phyloP scores from a whole-genome alignment of 1,140 invertebrate species.

The Euborellia annulipes region DNA sequence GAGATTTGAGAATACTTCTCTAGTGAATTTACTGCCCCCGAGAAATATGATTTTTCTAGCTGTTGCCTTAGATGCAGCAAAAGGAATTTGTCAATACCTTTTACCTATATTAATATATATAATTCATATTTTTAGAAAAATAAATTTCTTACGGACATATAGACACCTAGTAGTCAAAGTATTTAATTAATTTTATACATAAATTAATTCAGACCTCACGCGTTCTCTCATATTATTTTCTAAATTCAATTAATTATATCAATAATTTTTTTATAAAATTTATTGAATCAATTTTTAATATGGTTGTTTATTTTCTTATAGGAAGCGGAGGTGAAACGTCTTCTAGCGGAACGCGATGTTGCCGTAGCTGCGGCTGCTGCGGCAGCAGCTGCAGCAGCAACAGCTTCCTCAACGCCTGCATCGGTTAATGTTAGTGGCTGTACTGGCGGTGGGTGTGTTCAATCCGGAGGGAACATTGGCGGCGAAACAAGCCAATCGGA shows the following conservation, averaged over 20 bases:
- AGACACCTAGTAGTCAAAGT: too few relatives aligned
- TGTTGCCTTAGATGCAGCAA: too few relatives aligned
- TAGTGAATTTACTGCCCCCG: too few relatives aligned
- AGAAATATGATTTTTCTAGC: too few relatives aligned
- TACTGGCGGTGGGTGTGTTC: conserved; percentile 23
- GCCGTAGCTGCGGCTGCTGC: background rate
- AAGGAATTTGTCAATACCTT: too few relatives aligned
- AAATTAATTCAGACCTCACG: background rate
- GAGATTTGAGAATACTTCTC: too few relatives aligned
- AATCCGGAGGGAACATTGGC: conserved; percentile 20
- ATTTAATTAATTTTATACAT: background rate
- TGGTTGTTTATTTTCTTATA: conserved; percentile 16
- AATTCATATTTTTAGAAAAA: too few relatives aligned
- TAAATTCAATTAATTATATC: background rate
- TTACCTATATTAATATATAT: too few relatives aligned
- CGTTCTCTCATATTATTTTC: background rate
- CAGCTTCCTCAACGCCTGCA: too few relatives aligned
- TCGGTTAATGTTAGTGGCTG: conserved; percentile 11
- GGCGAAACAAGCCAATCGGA: conserved; percentile 49
- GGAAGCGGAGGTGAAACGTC: conserved; percentile 35
- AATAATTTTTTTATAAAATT: background rate
- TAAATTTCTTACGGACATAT: too few relatives aligned
- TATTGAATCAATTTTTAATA: conserved; percentile 2
- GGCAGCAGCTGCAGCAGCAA: background rate
- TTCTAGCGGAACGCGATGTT: conserved; percentile 27